Base-by-base conservation (phyloP, 2,888 invertebrate genomes). In the Perizoma flavofasciatum region DNA sequence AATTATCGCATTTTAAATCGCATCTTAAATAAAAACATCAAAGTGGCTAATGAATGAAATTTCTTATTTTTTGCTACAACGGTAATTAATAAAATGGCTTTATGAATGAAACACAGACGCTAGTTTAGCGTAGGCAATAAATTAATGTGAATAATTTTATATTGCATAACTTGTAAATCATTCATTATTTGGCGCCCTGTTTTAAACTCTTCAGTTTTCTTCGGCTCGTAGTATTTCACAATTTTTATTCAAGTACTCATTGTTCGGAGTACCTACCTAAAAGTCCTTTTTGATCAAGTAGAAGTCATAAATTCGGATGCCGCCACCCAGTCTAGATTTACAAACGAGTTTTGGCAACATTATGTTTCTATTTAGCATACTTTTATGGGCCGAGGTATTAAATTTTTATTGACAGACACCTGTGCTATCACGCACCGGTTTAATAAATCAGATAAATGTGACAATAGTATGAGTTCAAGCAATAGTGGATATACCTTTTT, bases 361-460 rank as follows among this genome's bases (percentile, higher is more conserved):
- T 75, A 76, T 77, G 75, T 61, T 65, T 67, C 72, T 71, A 79
- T 84, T 82, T 91, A 76, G 76, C 89, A 91, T 90, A 89, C 83
- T 73, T 22, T 85, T 82, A 83, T 85, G 77, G 83, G 67, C 76
- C 70, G 82, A 82, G 79, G 74, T 87, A 86, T 80, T 91, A 85
- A 91, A 90, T 87, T 85, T 90, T 90, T 89, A 90, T 91, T 77
- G 82, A 79, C 78, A 76, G 81, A 86, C 87, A 90, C 85, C 88
- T 89, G 86, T 85, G 66, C 79, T 77, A 82, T 68, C 82, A 84
- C 79, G 78, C 79, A 83, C 79, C 71, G 76, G 77, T 81, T 74
- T 76, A 72, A 85, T 85, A 87, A 86, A 89, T 88, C 80, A 82
- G 73, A 78, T 74, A 77, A 80, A 81, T 77, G 72, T 69, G 70